Conservation (phyloP, 2,797 vertebrate species). For the Geotrypetes seraphini region DNA sequence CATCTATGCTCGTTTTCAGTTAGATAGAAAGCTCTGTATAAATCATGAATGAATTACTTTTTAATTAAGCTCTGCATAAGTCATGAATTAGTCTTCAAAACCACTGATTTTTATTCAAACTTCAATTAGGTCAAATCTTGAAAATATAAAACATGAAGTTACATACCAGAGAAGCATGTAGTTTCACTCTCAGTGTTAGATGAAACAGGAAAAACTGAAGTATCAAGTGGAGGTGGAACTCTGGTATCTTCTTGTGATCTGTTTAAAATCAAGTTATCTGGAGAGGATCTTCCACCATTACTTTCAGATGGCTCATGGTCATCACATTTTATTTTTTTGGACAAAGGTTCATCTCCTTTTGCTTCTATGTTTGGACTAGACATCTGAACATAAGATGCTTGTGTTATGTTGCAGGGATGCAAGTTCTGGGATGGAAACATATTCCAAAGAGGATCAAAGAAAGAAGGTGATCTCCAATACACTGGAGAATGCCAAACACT, state of each 20-base stretch:
- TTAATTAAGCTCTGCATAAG: too few species aligned
- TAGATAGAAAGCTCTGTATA: too few species aligned
- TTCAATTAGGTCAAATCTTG: too few species aligned
- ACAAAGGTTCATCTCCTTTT: conserved; percentile 52
- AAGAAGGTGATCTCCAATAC: conserved; percentile 33
- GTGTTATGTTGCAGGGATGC: conserved; percentile 28
- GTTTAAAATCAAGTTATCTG: too few species aligned
- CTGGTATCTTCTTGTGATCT: background rate
- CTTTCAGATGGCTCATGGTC: conserved; percentile 25
- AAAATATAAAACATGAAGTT: too few species aligned
- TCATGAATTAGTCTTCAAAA: too few species aligned
- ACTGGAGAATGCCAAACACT: conserved; percentile 28
- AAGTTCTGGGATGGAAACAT: conserved; percentile 28
- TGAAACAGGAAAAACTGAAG: background rate
- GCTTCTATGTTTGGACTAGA: conserved; percentile 52
- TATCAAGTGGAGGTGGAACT: background rate
- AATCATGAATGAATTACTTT: too few species aligned
- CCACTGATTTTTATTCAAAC: too few species aligned
- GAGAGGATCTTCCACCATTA: conserved; percentile 2
- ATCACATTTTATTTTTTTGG: conserved; percentile 60
- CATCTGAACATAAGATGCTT: conserved; percentile 42
- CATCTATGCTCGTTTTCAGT: too few species aligned
- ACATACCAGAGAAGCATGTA: too few species aligned
- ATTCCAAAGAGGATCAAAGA: conserved; percentile 29
- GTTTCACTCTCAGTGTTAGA: too few species aligned